phyloP scores from a whole-genome alignment of 2,113 vertebrate genomes.

The Trematocara macrostoma region DNA sequence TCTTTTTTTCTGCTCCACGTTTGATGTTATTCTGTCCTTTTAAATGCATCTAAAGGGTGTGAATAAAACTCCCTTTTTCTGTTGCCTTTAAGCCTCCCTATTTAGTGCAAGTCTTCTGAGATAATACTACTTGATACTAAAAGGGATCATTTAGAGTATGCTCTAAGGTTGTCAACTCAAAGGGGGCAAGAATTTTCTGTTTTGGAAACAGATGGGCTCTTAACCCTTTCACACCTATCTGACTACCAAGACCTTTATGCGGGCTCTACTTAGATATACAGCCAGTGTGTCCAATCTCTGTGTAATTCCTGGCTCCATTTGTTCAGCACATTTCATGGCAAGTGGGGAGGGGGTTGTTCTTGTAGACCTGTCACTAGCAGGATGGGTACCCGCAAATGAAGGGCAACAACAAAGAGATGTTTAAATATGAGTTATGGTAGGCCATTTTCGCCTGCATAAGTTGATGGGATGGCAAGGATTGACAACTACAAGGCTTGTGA shows the following conservation, averaged over 20 bases:
- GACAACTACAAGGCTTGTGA: slow-evolving; percentile 72
- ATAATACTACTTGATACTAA: neutral
- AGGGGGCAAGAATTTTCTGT: neutral
- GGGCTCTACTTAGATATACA: slow-evolving; percentile 40
- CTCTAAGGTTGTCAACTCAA: slow-evolving; percentile 18
- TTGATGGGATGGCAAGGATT: slow-evolving; percentile 77
- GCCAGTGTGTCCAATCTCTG: slow-evolving; percentile 64
- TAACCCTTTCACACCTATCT: slow-evolving; percentile 60
- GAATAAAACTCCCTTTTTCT: neutral
- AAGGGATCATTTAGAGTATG: slow-evolving; percentile 12
- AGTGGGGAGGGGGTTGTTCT: slow-evolving; percentile 73
- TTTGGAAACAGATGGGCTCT: slow-evolving; percentile 55
- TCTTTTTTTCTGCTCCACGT: neutral
- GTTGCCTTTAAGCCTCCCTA: neutral
- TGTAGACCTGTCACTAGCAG: slow-evolving; percentile 79
- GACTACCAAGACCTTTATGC: slow-evolving; percentile 28
- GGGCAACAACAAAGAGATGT: slow-evolving; percentile 82
- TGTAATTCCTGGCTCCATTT: slow-evolving; percentile 77
- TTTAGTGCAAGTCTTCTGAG: neutral
- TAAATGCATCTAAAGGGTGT: neutral
- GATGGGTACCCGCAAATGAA: slow-evolving; percentile 80
- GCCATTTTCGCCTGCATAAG: slow-evolving; percentile 65
- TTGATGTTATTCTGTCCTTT: neutral
- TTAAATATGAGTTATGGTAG: slow-evolving; percentile 66
- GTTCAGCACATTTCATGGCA: slow-evolving; percentile 87